phyloP scores from a whole-genome alignment of 2,113 vertebrate species.

The Eonycteris spelaea region DNA sequence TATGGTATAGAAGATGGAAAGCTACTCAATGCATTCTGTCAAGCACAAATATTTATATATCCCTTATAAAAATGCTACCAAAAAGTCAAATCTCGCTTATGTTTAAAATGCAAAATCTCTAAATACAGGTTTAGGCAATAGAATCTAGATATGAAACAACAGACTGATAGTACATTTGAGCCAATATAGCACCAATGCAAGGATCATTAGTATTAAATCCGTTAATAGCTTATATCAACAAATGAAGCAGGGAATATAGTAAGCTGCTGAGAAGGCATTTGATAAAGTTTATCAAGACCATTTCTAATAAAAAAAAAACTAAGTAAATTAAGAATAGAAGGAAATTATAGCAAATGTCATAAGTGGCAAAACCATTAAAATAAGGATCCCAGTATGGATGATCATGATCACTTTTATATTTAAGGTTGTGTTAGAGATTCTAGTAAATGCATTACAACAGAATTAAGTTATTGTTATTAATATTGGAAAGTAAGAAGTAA shows the following conservation, averaged over 20 bases:
- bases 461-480: neutral
- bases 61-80: neutral
- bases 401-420: neutral
- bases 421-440: neutral
- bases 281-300: neutral
- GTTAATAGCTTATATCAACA: neutral
- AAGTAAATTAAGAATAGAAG: constrained; percentile 1
- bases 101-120: neutral
- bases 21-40: neutral
- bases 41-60: neutral
- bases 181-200: neutral
- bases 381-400: neutral
- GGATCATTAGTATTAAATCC: neutral
- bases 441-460: neutral
- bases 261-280: constrained; percentile 4
- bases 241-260: neutral
- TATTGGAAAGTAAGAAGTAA: neutral
- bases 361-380: neutral
- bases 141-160: neutral
- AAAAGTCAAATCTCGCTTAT: neutral
- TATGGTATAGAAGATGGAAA: neutral
- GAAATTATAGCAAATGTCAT: neutral
- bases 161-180: neutral
- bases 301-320: neutral
- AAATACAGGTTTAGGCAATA: neutral